Evolutionary conservation across 2,888 invertebrate genomes (phyloP).

Genomic region (Tetragonisca angustula): DNA sequence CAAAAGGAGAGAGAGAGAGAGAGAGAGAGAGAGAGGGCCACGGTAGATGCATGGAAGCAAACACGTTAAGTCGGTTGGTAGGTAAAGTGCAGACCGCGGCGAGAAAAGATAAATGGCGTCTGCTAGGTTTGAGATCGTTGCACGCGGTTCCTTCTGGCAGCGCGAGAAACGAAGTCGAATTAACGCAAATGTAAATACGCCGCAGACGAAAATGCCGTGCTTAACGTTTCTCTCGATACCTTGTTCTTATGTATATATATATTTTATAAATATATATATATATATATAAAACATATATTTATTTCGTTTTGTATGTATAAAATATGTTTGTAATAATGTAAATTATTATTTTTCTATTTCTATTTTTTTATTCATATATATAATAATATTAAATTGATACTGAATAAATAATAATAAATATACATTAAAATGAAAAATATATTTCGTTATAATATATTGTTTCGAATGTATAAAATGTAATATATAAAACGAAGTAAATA

Average conservation of each 20-base stretch:
- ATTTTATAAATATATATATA: no score
- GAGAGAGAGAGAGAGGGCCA: conserved; percentile 8
- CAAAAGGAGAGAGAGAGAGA: conserved; percentile 35
- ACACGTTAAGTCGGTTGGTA: conserved; percentile 60
- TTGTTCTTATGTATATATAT: background rate
- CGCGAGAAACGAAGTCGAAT: conserved; percentile 39
- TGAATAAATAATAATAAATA: no score
- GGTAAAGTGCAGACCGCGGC: conserved; percentile 54
- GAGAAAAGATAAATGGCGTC: conserved; percentile 57
- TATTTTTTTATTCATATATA: no score
- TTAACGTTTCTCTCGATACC: conserved; percentile 44
- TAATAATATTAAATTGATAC: no score
- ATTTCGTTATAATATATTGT: no score
- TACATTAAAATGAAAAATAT: no score
- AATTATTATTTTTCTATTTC: no score
- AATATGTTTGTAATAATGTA: no score
- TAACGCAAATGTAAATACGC: conserved; percentile 56
- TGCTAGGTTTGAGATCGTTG: conserved; percentile 22
- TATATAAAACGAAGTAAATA: no score
- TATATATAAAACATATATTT: no score
- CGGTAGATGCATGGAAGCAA: conserved; percentile 6
- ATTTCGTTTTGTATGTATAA: no score
- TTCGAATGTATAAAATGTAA: no score
- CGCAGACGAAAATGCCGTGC: conserved; percentile 51
- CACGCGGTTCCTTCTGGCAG: background rate